These are phyloP conservation scores for Oreortyx pictus DNA, from an alignment of 2,797 vertebrate genomes.

Conservation along the genomic window DNA sequence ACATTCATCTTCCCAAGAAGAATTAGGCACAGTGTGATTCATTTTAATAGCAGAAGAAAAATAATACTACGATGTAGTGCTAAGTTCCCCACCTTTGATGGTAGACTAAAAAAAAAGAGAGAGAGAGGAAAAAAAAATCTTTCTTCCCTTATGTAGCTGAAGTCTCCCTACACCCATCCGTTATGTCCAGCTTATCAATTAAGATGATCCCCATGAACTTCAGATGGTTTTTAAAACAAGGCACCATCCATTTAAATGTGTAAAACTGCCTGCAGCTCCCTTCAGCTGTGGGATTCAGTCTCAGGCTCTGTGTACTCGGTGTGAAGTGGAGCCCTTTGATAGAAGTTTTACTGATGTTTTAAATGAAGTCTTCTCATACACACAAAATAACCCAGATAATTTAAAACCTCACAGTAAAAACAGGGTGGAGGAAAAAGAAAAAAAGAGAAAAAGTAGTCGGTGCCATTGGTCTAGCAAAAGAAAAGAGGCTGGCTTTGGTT, in stretches of 20 bases:
- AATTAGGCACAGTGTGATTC: constrained; percentile 82
- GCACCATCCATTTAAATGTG: constrained; percentile 73
- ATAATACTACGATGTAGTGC: constrained; percentile 77
- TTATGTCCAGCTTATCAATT: constrained; percentile 81
- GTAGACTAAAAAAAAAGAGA: constrained; percentile 52
- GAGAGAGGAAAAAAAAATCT: neutral
- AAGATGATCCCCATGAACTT: constrained; percentile 77
- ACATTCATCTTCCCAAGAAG: constrained; percentile 81
- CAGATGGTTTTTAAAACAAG: constrained; percentile 75
- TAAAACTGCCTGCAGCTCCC: constrained; percentile 72
- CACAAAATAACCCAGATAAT: constrained; percentile 74
- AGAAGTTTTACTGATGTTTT: constrained; percentile 76
- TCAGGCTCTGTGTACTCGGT: constrained; percentile 71
- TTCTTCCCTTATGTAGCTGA: constrained; percentile 75
- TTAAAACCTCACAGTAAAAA: constrained; percentile 60
- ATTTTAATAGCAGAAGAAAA: constrained; percentile 83
- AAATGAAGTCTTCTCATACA: constrained; percentile 69
- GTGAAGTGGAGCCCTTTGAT: constrained; percentile 74
- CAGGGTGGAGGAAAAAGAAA: neutral
- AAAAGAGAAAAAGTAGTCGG: neutral
- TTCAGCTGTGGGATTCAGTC: constrained; percentile 64
- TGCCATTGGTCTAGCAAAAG: constrained; percentile 39
- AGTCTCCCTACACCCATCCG: constrained; percentile 79
- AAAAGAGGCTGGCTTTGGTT: constrained; percentile 30
- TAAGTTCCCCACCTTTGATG: constrained; percentile 79